Evolutionary conservation across 1,140 invertebrate genomes (phyloP).

Genomic region (Akabosia matsudoensis): DNA sequence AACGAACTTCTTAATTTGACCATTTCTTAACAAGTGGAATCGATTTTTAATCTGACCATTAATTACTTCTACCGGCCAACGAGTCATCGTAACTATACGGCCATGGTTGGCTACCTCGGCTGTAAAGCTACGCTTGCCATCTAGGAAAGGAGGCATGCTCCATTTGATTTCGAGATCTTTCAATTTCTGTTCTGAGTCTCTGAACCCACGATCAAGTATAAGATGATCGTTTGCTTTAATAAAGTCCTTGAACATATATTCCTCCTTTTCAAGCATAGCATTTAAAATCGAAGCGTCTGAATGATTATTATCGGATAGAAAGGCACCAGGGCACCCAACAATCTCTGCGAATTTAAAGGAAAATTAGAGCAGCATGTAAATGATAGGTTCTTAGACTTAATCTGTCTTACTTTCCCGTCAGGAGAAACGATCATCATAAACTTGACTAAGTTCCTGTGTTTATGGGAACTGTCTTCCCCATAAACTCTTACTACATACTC

Average conservation of each 20-base stretch:
- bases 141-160: neutral
- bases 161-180: neutral
- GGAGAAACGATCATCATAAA: constrained; percentile 31
- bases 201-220: neutral
- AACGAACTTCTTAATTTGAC: no score
- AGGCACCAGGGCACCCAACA: constrained; percentile 9
- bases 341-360: no score
- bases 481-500: no score
- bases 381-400: no score
- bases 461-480: constrained; percentile 21
- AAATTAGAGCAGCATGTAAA: no score
- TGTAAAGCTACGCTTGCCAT: constrained; percentile 17
- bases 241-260: neutral
- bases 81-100: constrained; percentile 10
- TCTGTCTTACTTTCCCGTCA: no score
- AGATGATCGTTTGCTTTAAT: no score
- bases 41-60: constrained; percentile 30
- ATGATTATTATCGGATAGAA: constrained; percentile 12
- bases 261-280: neutral
- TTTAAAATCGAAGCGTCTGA: constrained; percentile 34
- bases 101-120: constrained; percentile 4
- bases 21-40: constrained; percentile 16
- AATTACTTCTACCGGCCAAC: constrained; percentile 30
- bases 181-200: neutral
- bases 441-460: constrained; percentile 26